phyloP scores from a whole-genome alignment of 2,113 vertebrate genomes.

The Perca schrenkii region DNA sequence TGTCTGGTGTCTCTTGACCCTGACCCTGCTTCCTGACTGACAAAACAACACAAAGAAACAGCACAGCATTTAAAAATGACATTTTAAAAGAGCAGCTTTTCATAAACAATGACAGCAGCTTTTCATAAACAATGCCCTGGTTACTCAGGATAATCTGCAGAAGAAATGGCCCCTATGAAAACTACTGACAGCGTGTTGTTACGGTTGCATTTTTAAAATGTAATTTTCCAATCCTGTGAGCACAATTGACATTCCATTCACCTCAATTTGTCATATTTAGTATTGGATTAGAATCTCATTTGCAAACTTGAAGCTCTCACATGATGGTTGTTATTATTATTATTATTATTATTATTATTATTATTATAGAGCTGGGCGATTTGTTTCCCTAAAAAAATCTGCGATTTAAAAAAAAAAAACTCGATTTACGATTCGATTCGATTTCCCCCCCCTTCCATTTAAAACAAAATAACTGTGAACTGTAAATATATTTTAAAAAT shows the following conservation, averaged over 20 bases:
- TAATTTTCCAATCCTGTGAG: constrained; percentile 36
- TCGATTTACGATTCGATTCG: too few relatives aligned
- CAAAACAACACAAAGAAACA: constrained; percentile 7
- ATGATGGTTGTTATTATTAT: background rate
- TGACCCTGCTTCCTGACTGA: constrained; percentile 23
- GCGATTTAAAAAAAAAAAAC: too few relatives aligned
- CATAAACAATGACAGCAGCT: constrained; percentile 9
- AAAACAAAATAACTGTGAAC: too few relatives aligned
- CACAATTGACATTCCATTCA: constrained; percentile 20
- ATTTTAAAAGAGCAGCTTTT: constrained; percentile 34
- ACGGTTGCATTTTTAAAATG: constrained; percentile 15
- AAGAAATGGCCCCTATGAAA: constrained; percentile 20
- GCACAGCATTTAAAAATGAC: constrained; percentile 19
- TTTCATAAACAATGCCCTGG: constrained; percentile 17
- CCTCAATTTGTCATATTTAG: constrained; percentile 1
- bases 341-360: background rate
- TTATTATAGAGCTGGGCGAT: too few relatives aligned
- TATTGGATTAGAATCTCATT: background rate
- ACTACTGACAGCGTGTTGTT: background rate
- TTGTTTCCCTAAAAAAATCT: too few relatives aligned
- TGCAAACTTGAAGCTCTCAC: constrained; percentile 8
- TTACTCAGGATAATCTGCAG: constrained; percentile 15
- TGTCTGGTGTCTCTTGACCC: constrained; percentile 43
- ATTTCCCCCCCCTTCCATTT: too few relatives aligned
- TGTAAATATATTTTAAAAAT: too few relatives aligned